These are phyloP conservation scores for Diplodus sargus DNA, from an alignment of 2,797 vertebrate genomes.

Conservation along the genomic window DNA sequence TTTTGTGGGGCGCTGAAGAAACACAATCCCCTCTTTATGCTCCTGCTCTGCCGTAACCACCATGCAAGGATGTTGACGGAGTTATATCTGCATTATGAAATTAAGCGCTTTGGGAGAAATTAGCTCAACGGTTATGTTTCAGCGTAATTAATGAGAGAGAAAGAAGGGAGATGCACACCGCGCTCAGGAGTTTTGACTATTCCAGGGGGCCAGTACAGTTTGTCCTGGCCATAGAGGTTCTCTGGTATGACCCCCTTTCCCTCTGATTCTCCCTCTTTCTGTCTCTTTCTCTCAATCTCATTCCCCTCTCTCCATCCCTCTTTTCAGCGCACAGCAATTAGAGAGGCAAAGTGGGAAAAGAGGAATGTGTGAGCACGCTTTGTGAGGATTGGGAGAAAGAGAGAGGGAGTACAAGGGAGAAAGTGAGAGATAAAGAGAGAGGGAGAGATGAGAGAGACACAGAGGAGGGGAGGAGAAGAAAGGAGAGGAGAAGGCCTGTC, in stretches of 20 bases:
- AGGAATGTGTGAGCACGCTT: constrained; percentile 84
- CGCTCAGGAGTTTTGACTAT: constrained; percentile 62
- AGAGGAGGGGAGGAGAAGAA: constrained; percentile 73
- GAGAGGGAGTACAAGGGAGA: constrained; percentile 73
- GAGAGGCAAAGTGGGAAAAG: constrained; percentile 83
- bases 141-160: constrained; percentile 47
- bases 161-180: constrained; percentile 31
- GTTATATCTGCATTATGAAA: constrained; percentile 70
- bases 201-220: constrained; percentile 74
- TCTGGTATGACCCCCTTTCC: constrained; percentile 82
- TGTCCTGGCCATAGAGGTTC: constrained; percentile 75
- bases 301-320: constrained; percentile 78
- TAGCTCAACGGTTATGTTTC: constrained; percentile 53
- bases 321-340: constrained; percentile 85
- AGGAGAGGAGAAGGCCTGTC: constrained; percentile 75
- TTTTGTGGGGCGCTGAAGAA: constrained; percentile 83
- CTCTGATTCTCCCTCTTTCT: constrained; percentile 74
- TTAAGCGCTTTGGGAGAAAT: constrained; percentile 57
- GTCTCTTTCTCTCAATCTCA: constrained; percentile 77
- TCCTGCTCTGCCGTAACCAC: constrained; percentile 65
- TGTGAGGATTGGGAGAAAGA: constrained; percentile 75
- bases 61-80: constrained; percentile 62
- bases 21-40: constrained; percentile 87
- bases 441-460: constrained; percentile 76
- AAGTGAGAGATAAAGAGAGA: constrained; percentile 73